A percentile compares a stretch with the other conserved stretches of the same genome.
Conservation (phyloP, 2,888 invertebrate species). For the Pyrochroa serraticornis region DNA sequence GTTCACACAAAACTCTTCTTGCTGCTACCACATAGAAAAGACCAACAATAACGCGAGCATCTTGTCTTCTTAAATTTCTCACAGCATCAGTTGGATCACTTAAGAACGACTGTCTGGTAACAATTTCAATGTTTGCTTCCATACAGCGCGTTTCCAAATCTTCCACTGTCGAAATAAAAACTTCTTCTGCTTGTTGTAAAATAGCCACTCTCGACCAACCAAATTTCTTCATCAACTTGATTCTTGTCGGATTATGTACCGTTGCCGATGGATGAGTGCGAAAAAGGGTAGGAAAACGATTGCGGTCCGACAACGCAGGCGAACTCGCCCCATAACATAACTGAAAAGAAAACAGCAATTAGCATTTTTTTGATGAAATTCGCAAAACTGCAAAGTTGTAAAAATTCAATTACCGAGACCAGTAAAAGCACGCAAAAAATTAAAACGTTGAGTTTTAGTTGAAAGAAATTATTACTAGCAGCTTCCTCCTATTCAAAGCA, state of each 20-base stretch:
- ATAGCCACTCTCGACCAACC: constrained; percentile 98
- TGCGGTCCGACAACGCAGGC: constrained; percentile 95
- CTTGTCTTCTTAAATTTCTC: constrained; percentile 90
- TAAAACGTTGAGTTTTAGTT: no score
- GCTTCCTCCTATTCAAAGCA: no score
- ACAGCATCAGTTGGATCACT: constrained; percentile 97
- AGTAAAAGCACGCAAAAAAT: no score
- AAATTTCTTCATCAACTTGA: constrained; percentile 95
- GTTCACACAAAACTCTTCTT: constrained; percentile 93
- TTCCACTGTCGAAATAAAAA: constrained; percentile 86
- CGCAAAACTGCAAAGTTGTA: neutral
- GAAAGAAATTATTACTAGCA: no score
- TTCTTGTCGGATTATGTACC: constrained; percentile 96
- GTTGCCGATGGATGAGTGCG: constrained; percentile 99
- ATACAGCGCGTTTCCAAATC: constrained; percentile 94
- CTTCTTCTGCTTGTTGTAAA: constrained; percentile 97
- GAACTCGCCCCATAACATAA: constrained; percentile 98
- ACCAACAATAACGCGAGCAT: constrained; percentile 97
- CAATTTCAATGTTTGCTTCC: constrained; percentile 91
- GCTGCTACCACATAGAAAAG: constrained; percentile 99
- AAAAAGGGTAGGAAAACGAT: constrained; percentile 96
- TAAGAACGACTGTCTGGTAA: constrained; percentile 94
- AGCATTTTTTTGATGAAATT: neutral
- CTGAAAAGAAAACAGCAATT: constrained; percentile 62
- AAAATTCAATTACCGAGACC: neutral